Base-by-base conservation (phyloP, 2,113 vertebrate species). In the Esox niger region DNA sequence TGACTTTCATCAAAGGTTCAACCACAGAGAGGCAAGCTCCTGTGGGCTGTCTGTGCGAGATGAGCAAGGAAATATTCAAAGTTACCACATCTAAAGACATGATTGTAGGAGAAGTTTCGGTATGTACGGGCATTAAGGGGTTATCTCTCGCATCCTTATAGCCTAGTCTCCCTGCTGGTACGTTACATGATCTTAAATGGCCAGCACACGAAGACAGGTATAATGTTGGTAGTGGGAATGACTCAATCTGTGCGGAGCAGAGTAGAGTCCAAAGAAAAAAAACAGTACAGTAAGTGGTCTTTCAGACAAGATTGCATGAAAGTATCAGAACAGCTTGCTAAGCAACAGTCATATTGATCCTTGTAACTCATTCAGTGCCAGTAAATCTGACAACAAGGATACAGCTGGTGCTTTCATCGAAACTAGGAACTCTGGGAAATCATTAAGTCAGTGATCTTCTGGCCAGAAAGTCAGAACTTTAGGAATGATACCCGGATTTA, bases 11-110 rank as follows among this genome's bases (percentile, higher is more conserved):
- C 64, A 71, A 71, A 66, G 63, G 30, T 13, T 26, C 57, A 29
- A 67, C 62, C 33, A 7, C 57, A 70, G 32, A 76, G 69, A 76
- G 32, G 47, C 35, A 62, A 43, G 33, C 35, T 70, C 57, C 64
- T 49, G 58, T 54, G 58, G 57, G 63, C 56, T 60, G 38, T 32
- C 63, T 64, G 61, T 64, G 57, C 60, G 6, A 71, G 31, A 67
- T 64, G 71, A 66, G 57, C 64, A 47, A 20, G 58, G 49, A 25
- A 74, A 67, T 26, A 56, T 56, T 30, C n/a, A 73, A 60, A 67
- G 70, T 73, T 64, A 54, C 57, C 64, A 67, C 64, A 73, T 31
- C 13, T 43, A 43, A 15, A 43, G 11, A 6, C 32, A n/a, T n/a
- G n/a, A n/a, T 8, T 27, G 25, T 61, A 7, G n/a, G 64, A 29